These are phyloP conservation scores for Pseudomyrmex cubaensis DNA, from an alignment of 1,140 invertebrate species.

Conservation along the genomic window DNA sequence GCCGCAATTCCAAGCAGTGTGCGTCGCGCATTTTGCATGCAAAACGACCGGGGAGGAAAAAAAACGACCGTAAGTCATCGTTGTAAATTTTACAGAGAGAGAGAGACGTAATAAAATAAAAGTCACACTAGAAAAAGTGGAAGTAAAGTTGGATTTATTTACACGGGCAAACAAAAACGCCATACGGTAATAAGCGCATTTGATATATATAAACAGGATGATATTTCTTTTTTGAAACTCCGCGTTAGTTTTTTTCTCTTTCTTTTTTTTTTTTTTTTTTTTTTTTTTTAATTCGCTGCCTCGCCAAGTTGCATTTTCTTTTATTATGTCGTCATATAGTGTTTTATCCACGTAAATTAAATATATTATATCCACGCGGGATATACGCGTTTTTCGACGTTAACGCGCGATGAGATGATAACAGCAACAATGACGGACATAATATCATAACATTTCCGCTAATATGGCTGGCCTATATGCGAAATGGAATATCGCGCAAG, in stretches of 20 bases:
- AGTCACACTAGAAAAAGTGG: constrained; percentile 33
- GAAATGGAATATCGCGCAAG: constrained; percentile 36
- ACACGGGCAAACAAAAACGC: neutral
- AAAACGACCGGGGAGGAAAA: neutral
- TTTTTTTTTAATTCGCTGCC: neutral
- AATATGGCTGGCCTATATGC: constrained; percentile 27
- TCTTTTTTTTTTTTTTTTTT: neutral
- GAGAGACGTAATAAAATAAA: constrained; percentile 9
- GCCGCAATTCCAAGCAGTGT: constrained; percentile 15
- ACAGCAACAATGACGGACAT: constrained; percentile 22
- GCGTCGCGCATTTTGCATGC: constrained; percentile 14
- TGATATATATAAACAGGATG: constrained; percentile 31
- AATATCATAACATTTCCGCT: constrained; percentile 33
- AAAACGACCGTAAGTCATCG: neutral
- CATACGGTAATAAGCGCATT: constrained; percentile 17
- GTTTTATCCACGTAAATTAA: constrained; percentile 13
- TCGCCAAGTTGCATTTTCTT: neutral
- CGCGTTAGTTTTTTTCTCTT: no score
- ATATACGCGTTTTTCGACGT: constrained; percentile 11
- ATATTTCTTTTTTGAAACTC: neutral
- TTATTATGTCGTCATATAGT: neutral
- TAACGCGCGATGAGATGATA: constrained; percentile 26
- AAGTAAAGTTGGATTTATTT: constrained; percentile 16
- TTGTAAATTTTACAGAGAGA: constrained; percentile 42
- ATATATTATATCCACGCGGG: no score